phyloP scores from a whole-genome alignment of 2,797 vertebrate species.

The Gallirallus australis region DNA sequence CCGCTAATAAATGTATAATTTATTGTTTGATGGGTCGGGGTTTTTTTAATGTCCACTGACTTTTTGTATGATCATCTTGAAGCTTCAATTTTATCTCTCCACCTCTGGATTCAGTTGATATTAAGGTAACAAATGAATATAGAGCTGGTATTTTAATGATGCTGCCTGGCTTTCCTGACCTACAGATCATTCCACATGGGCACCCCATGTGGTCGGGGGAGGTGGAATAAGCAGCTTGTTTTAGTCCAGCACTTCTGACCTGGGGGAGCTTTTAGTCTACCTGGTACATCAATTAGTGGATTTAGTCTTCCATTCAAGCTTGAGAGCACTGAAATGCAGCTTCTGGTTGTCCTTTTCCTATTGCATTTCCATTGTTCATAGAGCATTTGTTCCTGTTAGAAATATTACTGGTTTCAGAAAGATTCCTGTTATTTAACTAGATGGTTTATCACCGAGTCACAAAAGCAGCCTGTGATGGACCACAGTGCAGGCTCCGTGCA shows the following conservation, averaged over 20 bases:
- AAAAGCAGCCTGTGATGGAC: background rate
- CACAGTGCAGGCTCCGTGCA: background rate
- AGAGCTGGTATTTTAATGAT: background rate
- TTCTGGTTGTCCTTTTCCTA: background rate
- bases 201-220: fast-evolving
- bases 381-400: background rate
- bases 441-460: background rate
- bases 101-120: background rate
- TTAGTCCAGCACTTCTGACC: background rate
- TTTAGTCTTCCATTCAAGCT: background rate
- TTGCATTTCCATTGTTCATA: background rate
- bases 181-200: background rate
- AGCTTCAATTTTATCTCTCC: background rate
- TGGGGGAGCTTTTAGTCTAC: background rate
- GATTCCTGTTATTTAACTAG: background rate
- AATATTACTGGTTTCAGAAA: background rate
- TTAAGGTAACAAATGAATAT: background rate
- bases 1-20: background rate
- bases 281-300: background rate
- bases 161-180: background rate
- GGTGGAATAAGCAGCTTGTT: background rate
- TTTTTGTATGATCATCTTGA: background rate
- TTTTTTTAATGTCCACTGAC: background rate
- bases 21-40: background rate
- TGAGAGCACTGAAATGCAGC: background rate